These are phyloP conservation scores for Amazona vittata DNA, from an alignment of 2,113 vertebrate genomes.

Conservation along the genomic window DNA sequence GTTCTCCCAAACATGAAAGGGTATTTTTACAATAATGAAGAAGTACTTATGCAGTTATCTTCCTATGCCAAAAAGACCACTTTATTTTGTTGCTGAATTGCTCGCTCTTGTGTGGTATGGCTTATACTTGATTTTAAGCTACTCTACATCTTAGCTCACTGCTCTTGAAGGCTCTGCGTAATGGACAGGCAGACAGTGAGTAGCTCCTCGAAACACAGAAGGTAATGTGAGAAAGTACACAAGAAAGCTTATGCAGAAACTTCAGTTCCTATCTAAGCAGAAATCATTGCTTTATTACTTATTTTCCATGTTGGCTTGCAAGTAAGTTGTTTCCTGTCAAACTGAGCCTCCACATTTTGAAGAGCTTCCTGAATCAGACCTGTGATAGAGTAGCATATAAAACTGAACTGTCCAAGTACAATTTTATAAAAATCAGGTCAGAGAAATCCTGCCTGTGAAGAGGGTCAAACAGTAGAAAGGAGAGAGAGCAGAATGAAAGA, in stretches of 20 bases:
- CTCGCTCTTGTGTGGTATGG: neutral
- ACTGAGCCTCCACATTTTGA: neutral
- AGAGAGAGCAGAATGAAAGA: neutral
- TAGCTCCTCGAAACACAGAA: neutral
- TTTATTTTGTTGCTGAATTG: neutral
- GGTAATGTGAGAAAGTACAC: neutral
- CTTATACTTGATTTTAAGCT: neutral
- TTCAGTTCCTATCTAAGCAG: neutral
- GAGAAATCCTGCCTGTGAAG: constrained; percentile 1
- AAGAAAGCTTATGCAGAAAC: neutral
- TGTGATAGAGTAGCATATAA: neutral
- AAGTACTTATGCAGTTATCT: neutral
- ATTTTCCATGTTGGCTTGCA: neutral
- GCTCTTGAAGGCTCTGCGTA: neutral
- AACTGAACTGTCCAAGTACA: neutral
- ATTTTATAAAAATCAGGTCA: constrained; percentile 46
- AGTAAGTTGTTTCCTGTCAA: neutral
- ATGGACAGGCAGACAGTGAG: neutral
- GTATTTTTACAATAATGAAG: neutral
- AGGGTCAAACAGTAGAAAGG: constrained; percentile 6
- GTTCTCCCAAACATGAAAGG: neutral
- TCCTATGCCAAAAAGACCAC: neutral
- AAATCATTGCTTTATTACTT: neutral
- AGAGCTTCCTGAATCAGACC: neutral
- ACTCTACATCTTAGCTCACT: neutral